phyloP scores from a whole-genome alignment of 53 echinoderm and acorn worm genomes.

The Echinometra lucunter region DNA sequence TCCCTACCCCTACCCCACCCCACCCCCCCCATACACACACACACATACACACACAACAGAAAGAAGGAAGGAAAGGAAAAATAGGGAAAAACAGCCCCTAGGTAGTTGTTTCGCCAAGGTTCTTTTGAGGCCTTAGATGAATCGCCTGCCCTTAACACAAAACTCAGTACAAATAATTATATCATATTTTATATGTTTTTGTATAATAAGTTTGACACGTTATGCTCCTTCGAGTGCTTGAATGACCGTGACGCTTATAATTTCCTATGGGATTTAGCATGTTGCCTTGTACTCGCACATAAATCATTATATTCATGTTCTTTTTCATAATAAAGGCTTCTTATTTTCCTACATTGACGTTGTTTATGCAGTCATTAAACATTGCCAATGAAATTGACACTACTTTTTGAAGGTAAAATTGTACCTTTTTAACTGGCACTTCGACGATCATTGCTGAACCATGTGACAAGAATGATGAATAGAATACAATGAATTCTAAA shows the following conservation, averaged over 20 bases:
- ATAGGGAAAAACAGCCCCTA: background rate
- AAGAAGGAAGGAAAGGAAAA: no score
- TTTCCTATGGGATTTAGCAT: background rate
- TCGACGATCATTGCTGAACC: no score
- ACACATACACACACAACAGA: no score
- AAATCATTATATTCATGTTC: conserved; percentile 18
- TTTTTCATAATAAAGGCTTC: background rate
- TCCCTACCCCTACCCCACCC: no score
- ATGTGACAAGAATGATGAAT: no score
- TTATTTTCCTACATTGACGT: background rate
- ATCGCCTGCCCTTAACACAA: background rate
- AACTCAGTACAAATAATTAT: background rate
- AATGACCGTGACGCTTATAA: background rate
- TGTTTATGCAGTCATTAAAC: background rate
- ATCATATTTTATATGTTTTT: background rate
- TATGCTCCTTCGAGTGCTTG: background rate
- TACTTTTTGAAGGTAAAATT: background rate
- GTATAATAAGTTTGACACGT: background rate
- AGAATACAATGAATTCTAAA: no score
- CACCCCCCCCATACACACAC: no score
- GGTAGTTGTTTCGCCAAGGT: background rate
- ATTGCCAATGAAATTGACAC: background rate
- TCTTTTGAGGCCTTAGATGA: background rate
- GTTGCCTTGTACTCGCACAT: background rate
- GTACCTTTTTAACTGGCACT: background rate